phyloP scores from a whole-genome alignment of 2,113 vertebrate species.

The Plectropomus leopardus region DNA sequence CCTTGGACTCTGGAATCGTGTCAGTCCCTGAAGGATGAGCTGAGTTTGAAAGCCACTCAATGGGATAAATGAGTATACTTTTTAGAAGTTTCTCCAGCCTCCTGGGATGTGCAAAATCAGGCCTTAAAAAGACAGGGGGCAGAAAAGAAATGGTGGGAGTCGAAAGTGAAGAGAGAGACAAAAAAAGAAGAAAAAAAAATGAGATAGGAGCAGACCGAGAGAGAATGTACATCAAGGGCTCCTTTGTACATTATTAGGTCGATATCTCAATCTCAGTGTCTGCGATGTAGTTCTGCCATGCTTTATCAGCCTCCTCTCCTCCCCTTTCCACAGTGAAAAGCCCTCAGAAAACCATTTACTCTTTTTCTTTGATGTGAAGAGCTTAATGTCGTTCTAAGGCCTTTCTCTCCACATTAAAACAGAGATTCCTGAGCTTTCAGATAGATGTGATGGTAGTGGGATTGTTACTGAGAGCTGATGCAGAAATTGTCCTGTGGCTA shows the following conservation, averaged over 20 bases:
- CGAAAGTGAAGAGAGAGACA: slow-evolving; percentile 37
- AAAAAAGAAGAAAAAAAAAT: slow-evolving; percentile 24
- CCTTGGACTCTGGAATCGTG: slow-evolving; percentile 14
- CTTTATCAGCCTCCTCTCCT: slow-evolving; percentile 58
- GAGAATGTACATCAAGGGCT: slow-evolving; percentile 54
- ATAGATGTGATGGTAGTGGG: slow-evolving; percentile 53
- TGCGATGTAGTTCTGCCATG: slow-evolving; percentile 45
- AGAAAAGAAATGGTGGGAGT: slow-evolving; percentile 17
- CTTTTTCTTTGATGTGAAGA: slow-evolving; percentile 71
- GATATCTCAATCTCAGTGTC: slow-evolving; percentile 63
- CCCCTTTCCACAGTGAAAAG: slow-evolving; percentile 35
- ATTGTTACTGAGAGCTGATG: slow-evolving; percentile 56
- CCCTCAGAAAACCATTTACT: slow-evolving; percentile 66
- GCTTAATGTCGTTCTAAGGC: slow-evolving; percentile 53
- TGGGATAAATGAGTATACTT: slow-evolving; percentile 58
- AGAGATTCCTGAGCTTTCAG: slow-evolving; percentile 52
- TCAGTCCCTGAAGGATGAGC: slow-evolving; percentile 32
- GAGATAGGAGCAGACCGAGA: slow-evolving; percentile 32
- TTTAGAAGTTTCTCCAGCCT: slow-evolving; percentile 55
- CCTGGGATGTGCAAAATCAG: slow-evolving; percentile 40
- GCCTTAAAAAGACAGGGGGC: slow-evolving; percentile 25
- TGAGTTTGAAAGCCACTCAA: slow-evolving; percentile 43
- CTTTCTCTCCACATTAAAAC: slow-evolving; percentile 63
- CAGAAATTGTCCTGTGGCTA: slow-evolving; percentile 49
- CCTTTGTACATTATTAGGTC: slow-evolving; percentile 68